Evolutionary conservation across 2,113 vertebrate genomes (phyloP).

Genomic region (Microcebus murinus): DNA sequence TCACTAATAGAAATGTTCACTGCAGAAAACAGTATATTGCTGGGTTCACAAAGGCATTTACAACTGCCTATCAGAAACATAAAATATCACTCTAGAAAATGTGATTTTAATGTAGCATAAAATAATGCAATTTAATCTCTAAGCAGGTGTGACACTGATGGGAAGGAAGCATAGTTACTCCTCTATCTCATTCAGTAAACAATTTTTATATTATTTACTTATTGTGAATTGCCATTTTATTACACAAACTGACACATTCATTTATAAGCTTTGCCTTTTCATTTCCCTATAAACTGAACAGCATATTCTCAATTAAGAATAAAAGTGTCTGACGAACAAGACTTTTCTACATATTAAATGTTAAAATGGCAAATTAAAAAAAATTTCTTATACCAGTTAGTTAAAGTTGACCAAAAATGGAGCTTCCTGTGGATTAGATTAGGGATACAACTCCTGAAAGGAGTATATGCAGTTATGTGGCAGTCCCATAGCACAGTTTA

Average conservation of each 20-base stretch:
- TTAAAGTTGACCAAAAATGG: background rate
- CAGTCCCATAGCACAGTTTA: background rate
- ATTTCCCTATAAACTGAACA: conserved; percentile 63
- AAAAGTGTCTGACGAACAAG: background rate
- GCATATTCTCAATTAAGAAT: conserved; percentile 58
- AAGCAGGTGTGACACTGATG: conserved; percentile 85
- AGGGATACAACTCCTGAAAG: background rate
- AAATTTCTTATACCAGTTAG: background rate
- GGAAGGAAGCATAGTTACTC: conserved; percentile 64
- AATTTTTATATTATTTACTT: conserved; percentile 76
- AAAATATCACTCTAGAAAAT: conserved; percentile 80
- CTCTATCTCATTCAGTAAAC: conserved; percentile 63
- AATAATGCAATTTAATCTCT: conserved; percentile 83
- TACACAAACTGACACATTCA: conserved; percentile 50
- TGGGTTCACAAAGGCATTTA: conserved; percentile 80
- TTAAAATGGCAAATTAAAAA: conserved; percentile 2
- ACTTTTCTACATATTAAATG: background rate
- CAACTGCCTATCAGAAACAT: conserved; percentile 77
- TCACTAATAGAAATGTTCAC: conserved; percentile 71
- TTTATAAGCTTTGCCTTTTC: conserved; percentile 63
- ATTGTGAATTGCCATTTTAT: conserved; percentile 68
- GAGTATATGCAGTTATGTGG: accelerated
- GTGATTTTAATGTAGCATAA: conserved; percentile 85
- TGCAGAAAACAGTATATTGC: conserved; percentile 78
- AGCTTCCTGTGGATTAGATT: background rate